A percentile compares a stretch with the other conserved stretches of the same genome.
phyloP scores from a whole-genome alignment of 2,113 vertebrate species.

The Nanorana parkeri region DNA sequence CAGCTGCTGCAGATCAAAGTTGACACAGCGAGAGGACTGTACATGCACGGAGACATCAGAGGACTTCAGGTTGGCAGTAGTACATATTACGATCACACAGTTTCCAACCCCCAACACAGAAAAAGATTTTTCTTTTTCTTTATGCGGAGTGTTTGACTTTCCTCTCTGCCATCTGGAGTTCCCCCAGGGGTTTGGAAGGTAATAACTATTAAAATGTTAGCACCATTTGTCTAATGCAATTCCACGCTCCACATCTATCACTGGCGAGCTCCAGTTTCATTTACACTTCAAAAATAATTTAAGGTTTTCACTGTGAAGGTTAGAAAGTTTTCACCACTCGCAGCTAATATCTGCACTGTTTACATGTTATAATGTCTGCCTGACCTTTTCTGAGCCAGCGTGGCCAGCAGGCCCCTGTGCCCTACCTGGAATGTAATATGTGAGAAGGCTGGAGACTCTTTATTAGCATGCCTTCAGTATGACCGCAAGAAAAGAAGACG shows the following conservation, averaged over 20 bases:
- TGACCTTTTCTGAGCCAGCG: conserved; percentile 74
- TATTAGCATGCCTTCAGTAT: background rate
- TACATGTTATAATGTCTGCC: conserved; percentile 75
- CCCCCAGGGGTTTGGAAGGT: conserved; percentile 65
- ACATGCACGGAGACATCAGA: too few species aligned
- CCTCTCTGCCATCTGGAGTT: conserved; percentile 60
- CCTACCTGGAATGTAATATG: conserved; percentile 67
- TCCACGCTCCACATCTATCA: conserved; percentile 72
- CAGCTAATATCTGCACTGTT: conserved; percentile 75
- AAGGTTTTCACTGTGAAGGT: conserved; percentile 76
- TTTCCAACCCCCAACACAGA: background rate
- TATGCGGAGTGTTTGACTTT: conserved; percentile 58
- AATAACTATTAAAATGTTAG: conserved; percentile 75
- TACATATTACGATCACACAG: too few species aligned
- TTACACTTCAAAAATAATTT: conserved; percentile 82
- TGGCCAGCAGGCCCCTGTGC: conserved; percentile 71
- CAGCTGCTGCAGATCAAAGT: too few species aligned
- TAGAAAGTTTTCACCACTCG: conserved; percentile 76
- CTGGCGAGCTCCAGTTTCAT: conserved; percentile 73
- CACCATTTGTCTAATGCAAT: conserved; percentile 76
- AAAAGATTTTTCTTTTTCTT: conserved; percentile 10
- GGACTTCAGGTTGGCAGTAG: too few species aligned
- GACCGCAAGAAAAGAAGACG: too few species aligned
- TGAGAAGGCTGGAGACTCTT: conserved; percentile 52
- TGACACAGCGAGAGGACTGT: too few species aligned